These are phyloP conservation scores for Protophormia terraenovae DNA, from an alignment of 2,888 invertebrate genomes.

Conservation along the genomic window DNA sequence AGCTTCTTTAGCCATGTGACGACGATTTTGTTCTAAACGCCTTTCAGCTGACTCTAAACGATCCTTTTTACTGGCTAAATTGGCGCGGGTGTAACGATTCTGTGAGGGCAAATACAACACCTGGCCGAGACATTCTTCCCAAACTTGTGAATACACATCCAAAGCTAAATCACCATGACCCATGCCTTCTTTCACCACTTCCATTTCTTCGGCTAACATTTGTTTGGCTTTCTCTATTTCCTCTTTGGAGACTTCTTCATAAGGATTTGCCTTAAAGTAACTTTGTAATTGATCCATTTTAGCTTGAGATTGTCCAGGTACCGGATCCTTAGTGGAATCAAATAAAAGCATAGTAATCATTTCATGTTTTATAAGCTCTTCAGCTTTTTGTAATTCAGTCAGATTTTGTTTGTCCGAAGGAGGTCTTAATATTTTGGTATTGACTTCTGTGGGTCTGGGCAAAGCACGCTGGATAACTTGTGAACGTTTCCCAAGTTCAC, in stretches of 20 bases:
- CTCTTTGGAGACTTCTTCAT: conserved; percentile 86
- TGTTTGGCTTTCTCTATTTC: conserved; percentile 86
- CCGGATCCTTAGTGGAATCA: conserved; percentile 92
- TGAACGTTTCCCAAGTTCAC: conserved; percentile 87
- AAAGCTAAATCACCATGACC: conserved; percentile 95
- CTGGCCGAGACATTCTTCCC: conserved; percentile 98
- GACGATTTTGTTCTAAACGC: conserved; percentile 94
- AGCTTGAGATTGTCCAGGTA: conserved; percentile 79
- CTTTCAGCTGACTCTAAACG: conserved; percentile 96
- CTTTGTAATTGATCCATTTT: conserved; percentile 86
- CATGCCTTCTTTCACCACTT: conserved; percentile 95
- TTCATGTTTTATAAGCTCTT: conserved; percentile 97
- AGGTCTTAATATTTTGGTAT: conserved; percentile 90
- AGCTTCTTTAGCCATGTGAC: conserved; percentile 98
- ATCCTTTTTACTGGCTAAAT: conserved; percentile 97
- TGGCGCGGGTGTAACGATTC: conserved; percentile 95
- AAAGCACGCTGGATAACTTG: conserved; percentile 92
- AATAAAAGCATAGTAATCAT: conserved; percentile 97
- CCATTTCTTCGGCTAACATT: conserved; percentile 91
- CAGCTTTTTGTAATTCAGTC: conserved; percentile 95
- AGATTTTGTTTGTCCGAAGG: conserved; percentile 89
- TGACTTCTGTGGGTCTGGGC: conserved; percentile 93
- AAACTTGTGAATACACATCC: conserved; percentile 96
- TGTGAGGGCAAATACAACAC: conserved; percentile 95
- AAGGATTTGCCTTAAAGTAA: conserved; percentile 93